phyloP scores from a whole-genome alignment of 64 coral and sea anemone genomes.

The Trachythela sp. region DNA sequence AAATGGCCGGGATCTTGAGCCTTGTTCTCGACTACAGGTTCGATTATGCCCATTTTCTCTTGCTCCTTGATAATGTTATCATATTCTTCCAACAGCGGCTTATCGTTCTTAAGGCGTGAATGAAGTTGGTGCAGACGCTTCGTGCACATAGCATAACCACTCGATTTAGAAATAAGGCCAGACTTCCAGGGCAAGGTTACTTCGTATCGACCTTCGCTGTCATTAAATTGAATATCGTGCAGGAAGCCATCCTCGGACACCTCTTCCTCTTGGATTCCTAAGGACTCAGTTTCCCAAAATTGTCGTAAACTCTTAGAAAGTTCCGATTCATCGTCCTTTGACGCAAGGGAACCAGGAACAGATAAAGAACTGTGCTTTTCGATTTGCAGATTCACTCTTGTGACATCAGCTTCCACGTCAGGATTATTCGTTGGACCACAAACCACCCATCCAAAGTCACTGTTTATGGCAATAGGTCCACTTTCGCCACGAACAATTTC shows the following conservation, averaged over 20 bases:
- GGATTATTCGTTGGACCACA: not conserved
- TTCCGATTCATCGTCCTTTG: not conserved
- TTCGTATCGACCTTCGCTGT: not conserved
- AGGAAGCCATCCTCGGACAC: not conserved
- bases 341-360: not conserved
- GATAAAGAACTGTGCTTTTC: not conserved
- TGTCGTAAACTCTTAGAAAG: not conserved
- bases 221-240: not conserved
- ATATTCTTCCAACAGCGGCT: conserved; percentile 13
- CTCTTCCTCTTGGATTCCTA: not conserved
- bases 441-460: conserved; percentile 11
- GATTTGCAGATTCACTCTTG: not conserved
- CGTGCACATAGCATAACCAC: not conserved
- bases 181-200: not conserved
- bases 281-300: not conserved
- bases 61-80: conserved; percentile 16
- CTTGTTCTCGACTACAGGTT: not conserved
- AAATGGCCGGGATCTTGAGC: not conserved
- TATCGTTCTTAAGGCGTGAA: not conserved
- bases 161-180: not conserved
- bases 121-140: not conserved
- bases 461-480: not conserved
- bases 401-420: not conserved
- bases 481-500: not conserved
- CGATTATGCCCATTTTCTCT: not conserved